phyloP scores from a whole-genome alignment of 2,113 vertebrate genomes.

The Sus scrofa region T2T-Sscrofa CM000816.6:81963501-81964000 shows the following conservation, averaged over 20 bases:
- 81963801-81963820: slow-evolving; percentile 74
- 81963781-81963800: slow-evolving; percentile 43
- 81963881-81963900: slow-evolving; percentile 83
- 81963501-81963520: neutral
- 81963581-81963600: neutral
- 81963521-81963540: neutral
- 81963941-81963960: slow-evolving; percentile 74
- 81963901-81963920: slow-evolving; percentile 82
- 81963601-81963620: neutral
- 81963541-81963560: neutral
- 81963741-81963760: slow-evolving; percentile 60
- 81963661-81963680: slow-evolving; percentile 37
- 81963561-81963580: neutral
- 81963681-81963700: slow-evolving; percentile 65
- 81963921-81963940: slow-evolving; percentile 76
- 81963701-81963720: slow-evolving; percentile 69
- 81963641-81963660: slow-evolving; percentile 20
- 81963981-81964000: slow-evolving; percentile 51
- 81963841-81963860: slow-evolving; percentile 71
- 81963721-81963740: slow-evolving; percentile 53
- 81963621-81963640: slow-evolving; percentile 49
- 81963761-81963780: slow-evolving; percentile 71
- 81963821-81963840: slow-evolving; percentile 78
- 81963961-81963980: slow-evolving; percentile 79
- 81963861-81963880: slow-evolving; percentile 82